Evolutionary conservation across 2,113 vertebrate species (phyloP), one percentile per base, ranked within the genome.

Genomic region (Phoenicopterus ruber): DNA sequence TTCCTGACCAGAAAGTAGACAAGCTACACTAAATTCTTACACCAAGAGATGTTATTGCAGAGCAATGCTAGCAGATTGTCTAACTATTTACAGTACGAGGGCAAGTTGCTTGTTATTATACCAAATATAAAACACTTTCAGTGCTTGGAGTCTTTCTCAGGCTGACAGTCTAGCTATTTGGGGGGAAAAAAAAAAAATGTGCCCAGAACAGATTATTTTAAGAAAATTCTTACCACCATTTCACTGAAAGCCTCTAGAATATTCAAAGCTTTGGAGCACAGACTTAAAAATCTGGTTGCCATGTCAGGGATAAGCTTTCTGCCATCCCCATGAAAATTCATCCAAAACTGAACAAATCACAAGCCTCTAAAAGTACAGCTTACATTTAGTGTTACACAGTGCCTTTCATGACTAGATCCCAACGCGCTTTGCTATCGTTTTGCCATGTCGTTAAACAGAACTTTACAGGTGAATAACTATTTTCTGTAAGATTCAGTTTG

Each of bases 371-470:
- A 82, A 80, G 11, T 2, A 5, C 38, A 40, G 15, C 13, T 61
- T 25, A 21, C 6, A 2, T 6, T 15, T 13, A 13, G 29, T 2
- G 7, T 34, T 17, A 20, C 16, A 5, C 16, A 5, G 22, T 2
- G 22, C 8, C 24, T 28, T 44, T 17, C 47, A 19, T 28, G 19
- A 9, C 28, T 17, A 61, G 10, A 7, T 54, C 11, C 12, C 7
- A 1, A 11, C 1, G 2, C 13, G 1, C 26, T 66, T 52, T 0
- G 11, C 31, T 44, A 11, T 7, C 24, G 5, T 24, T 54, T 46
- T 62, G 34, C 22, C 22, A 6, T 32, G 61, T 59, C 32, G 61
- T 59, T 28, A 11, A 44, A 22, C 17, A 12, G 13, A 42, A n/a
- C 3, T 66, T 42, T 9, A 19, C 58, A 52, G 50, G 61, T 13